Evolutionary conservation across 2,888 invertebrate genomes (phyloP).

Genomic region (Peribatodes rhomboidaria): DNA sequence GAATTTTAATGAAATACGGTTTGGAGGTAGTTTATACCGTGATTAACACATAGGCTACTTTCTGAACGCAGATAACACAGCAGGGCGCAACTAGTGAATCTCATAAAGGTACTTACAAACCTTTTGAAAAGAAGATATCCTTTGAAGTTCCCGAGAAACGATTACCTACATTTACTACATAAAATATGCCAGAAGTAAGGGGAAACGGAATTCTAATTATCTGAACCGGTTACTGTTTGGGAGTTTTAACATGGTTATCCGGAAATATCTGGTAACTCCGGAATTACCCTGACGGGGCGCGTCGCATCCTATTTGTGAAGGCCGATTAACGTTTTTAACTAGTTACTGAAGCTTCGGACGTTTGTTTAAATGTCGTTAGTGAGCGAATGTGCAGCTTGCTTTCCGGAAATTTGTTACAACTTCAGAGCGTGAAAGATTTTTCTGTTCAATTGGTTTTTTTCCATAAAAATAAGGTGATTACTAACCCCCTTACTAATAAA

Average conservation of each 20-base stretch:
- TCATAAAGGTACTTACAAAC: slow-evolving; percentile 37
- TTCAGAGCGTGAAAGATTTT: no score
- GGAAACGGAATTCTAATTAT: slow-evolving; percentile 53
- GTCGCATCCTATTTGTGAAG: slow-evolving; percentile 61
- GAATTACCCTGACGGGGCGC: slow-evolving; percentile 46
- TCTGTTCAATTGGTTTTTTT: no score
- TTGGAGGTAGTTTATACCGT: no score
- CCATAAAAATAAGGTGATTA: no score
- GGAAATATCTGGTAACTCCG: slow-evolving; percentile 30
- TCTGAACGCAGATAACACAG: no score
- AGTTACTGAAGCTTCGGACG: neutral
- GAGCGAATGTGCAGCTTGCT: no score
- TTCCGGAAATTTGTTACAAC: no score
- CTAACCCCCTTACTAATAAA: no score
- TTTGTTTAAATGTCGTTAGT: neutral
- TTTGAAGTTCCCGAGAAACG: slow-evolving; percentile 43
- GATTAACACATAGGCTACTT: no score
- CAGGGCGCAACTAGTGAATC: no score
- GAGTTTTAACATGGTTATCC: slow-evolving; percentile 57
- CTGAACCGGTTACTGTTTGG: slow-evolving; percentile 46
- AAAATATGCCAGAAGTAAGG: slow-evolving; percentile 44
- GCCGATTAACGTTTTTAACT: slow-evolving; percentile 59
- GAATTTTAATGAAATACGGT: no score
- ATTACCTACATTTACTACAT: slow-evolving; percentile 51
- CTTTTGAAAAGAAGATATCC: slow-evolving; percentile 40